Evolutionary conservation across 2,797 vertebrate genomes (phyloP).

Genomic region (Glossophaga mutica): DNA sequence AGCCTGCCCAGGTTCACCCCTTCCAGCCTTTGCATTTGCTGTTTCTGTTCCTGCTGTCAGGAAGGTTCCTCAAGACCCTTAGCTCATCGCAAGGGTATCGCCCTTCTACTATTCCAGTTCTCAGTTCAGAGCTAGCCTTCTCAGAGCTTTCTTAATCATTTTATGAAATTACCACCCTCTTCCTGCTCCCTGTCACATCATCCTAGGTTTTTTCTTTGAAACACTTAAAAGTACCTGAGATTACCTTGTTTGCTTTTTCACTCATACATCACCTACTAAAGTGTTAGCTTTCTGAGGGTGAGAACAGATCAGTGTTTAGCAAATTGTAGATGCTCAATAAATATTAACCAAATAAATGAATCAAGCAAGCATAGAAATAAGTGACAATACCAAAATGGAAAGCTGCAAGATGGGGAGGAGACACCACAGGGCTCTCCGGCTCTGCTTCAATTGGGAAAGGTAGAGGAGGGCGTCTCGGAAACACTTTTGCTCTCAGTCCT

Average conservation of each 20-base stretch:
- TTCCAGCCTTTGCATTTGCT: not conserved
- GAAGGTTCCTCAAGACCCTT: not conserved
- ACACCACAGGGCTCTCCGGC: fast-evolving
- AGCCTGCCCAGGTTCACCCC: fast-evolving
- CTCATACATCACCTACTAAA: not conserved
- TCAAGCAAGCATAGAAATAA: not conserved
- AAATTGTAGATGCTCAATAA: not conserved
- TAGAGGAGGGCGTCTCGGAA: not conserved
- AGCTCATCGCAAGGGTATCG: not conserved
- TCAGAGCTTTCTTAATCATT: not conserved
- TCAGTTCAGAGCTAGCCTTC: not conserved
- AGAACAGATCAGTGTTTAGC: not conserved
- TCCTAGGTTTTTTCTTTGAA: not conserved
- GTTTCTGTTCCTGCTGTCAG: not conserved
- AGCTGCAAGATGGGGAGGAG: not conserved
- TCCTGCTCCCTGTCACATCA: not conserved
- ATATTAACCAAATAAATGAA: not conserved
- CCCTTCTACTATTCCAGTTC: not conserved
- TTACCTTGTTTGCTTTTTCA: not conserved
- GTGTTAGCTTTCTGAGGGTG: not conserved
- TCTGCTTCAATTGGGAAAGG: not conserved
- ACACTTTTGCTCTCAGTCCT: not conserved
- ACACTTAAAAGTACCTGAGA: not conserved
- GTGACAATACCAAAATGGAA: not conserved
- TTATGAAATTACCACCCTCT: not conserved